phyloP scores from a whole-genome alignment of 1,140 invertebrate species.

The Psilanteris sp. region DNA sequence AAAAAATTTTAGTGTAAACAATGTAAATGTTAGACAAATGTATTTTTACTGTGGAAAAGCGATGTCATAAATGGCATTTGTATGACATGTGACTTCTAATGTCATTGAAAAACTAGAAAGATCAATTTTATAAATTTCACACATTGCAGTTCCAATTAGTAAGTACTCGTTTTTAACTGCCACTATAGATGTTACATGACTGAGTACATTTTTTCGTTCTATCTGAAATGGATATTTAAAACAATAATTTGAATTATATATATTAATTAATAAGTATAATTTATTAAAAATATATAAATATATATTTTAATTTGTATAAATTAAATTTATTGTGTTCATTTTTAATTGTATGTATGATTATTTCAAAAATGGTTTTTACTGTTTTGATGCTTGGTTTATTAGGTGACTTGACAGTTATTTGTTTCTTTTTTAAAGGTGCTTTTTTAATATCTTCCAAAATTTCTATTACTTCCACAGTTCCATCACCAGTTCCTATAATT shows the following conservation, averaged over 20 bases:
- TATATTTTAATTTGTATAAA: too few species aligned
- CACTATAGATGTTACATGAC: constrained; percentile 84
- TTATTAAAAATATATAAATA: too few species aligned
- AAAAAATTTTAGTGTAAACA: too few species aligned
- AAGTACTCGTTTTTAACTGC: constrained; percentile 81
- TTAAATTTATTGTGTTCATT: too few species aligned
- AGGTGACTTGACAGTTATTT: constrained; percentile 65
- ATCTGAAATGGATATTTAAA: too few species aligned
- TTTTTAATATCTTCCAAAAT: constrained; percentile 71
- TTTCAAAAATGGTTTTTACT: too few species aligned
- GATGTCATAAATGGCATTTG: constrained; percentile 88
- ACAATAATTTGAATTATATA: constrained; percentile 8
- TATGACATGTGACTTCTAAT: constrained; percentile 90
- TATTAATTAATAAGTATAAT: neutral
- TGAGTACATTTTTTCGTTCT: constrained; percentile 81
- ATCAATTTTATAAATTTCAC: constrained; percentile 91
- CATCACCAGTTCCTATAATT: constrained; percentile 91
- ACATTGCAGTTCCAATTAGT: constrained; percentile 86
- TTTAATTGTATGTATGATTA: too few species aligned
- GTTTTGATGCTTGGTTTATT: constrained; percentile 82
- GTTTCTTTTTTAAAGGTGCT: constrained; percentile 3
- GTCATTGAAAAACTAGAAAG: constrained; percentile 85
- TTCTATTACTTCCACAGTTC: constrained; percentile 86
- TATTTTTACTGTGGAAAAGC: constrained; percentile 88
- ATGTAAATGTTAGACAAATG: neutral